Conservation (phyloP, 1,140 invertebrate genomes). For the Drosophila azteca region DNA sequence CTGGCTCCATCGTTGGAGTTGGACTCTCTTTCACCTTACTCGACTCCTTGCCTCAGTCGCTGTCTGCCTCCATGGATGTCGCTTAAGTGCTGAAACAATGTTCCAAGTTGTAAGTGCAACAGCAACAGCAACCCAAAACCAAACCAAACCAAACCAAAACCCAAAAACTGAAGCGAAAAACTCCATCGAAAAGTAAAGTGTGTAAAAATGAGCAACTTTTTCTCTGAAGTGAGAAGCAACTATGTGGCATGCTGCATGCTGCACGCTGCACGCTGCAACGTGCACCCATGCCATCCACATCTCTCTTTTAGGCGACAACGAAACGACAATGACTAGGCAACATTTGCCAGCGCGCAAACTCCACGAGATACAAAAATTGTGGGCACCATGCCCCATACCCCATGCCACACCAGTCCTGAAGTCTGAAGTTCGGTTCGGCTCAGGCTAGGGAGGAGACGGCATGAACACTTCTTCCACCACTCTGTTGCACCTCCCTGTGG, state of each 20-base stretch:
- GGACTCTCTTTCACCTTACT: constrained; percentile 35
- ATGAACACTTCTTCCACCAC: neutral
- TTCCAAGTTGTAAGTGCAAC: constrained; percentile 80
- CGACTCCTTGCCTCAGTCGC: constrained; percentile 31
- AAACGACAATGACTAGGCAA: constrained; percentile 53
- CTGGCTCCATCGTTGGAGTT: constrained; percentile 13
- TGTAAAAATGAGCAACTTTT: constrained; percentile 82
- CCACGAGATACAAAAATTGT: constrained; percentile 66
- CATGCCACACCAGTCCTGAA: constrained; percentile 3
- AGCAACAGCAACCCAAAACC: constrained; percentile 43
- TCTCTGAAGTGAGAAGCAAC: constrained; percentile 76
- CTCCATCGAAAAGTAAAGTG: constrained; percentile 79
- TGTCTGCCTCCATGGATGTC: constrained; percentile 59
- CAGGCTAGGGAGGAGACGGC: no score
- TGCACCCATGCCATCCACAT: constrained; percentile 9
- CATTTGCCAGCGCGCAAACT: constrained; percentile 54
- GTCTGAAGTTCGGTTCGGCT: no score
- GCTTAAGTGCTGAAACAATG: constrained; percentile 82
- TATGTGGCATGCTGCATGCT: constrained; percentile 56
- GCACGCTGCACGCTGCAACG: constrained; percentile 39
- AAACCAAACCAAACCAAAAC: constrained; percentile 19
- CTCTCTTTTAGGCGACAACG: constrained; percentile 36
- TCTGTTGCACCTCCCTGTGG: constrained; percentile 2
- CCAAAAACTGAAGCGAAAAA: constrained; percentile 34
- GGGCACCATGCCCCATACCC: constrained; percentile 22